A percentile compares a stretch with the other conserved stretches of the same genome.
phyloP scores from a whole-genome alignment of 2,797 vertebrate genomes.

The Halcyon chelicuti region DNA sequence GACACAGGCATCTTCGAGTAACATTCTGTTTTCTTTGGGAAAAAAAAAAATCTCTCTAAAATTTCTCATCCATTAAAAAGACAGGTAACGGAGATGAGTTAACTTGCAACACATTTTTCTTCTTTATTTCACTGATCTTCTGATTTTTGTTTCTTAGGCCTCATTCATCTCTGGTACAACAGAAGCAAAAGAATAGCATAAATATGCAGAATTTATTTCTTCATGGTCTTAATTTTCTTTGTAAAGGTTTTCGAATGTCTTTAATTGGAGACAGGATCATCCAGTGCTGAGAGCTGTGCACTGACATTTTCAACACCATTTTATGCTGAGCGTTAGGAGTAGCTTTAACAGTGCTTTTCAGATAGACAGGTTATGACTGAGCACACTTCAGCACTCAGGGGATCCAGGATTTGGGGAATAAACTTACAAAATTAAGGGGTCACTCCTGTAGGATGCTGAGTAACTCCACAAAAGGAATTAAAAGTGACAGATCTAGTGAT shows the following conservation, averaged over 20 bases:
- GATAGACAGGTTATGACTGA: background rate
- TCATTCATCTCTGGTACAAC: background rate
- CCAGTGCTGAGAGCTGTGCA: background rate
- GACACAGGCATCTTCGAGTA: background rate
- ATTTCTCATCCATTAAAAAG: background rate
- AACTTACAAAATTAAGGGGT: background rate
- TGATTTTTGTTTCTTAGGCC: background rate
- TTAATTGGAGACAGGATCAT: background rate
- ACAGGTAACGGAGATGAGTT: background rate
- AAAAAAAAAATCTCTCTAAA: background rate
- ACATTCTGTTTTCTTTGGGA: background rate
- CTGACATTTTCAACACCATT: background rate
- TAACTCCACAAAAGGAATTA: background rate
- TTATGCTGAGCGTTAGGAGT: background rate
- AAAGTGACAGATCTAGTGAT: background rate
- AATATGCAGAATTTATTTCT: background rate
- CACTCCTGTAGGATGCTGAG: background rate
- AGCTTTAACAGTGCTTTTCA: background rate
- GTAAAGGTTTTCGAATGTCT: background rate
- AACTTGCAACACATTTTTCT: background rate
- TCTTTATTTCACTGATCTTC: background rate
- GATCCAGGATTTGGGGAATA: background rate
- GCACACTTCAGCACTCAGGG: background rate
- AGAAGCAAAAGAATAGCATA: background rate
- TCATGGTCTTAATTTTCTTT: background rate